These are phyloP conservation scores for Aspidoscelis tigris DNA, from an alignment of 2,113 vertebrate species.

Conservation along the genomic window DNA sequence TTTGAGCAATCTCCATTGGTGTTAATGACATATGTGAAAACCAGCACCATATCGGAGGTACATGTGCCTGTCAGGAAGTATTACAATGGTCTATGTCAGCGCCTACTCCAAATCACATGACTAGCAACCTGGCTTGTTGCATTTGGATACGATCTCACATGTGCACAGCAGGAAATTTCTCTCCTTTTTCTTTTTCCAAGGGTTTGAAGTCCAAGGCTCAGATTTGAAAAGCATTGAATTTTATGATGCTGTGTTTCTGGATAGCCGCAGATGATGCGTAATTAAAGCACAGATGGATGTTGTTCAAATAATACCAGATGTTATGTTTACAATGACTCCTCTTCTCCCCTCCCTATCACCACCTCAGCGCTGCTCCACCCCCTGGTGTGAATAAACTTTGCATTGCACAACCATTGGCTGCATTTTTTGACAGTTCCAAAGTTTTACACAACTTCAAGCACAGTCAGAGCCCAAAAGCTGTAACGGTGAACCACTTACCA, in stretches of 20 bases:
- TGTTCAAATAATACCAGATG: conserved; percentile 31
- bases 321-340: conserved; percentile 5
- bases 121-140: conserved; percentile 10
- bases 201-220: conserved; percentile 18
- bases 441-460: not conserved
- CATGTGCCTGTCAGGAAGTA: conserved; percentile 10
- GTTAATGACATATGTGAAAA: conserved; percentile 3
- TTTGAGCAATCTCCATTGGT: conserved; percentile 15
- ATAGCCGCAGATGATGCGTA: conserved; percentile 26
- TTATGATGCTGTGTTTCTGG: conserved; percentile 18
- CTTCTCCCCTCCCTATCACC: no score
- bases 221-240: conserved; percentile 8
- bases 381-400: conserved; percentile 6
- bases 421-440: not conserved
- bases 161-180: conserved; percentile 3
- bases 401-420: conserved; percentile 19
- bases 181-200: not conserved
- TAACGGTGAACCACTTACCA: not conserved
- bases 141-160: conserved; percentile 17
- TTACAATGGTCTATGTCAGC: conserved; percentile 7
- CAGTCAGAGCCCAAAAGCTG: not conserved
- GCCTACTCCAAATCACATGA: conserved; percentile 21
- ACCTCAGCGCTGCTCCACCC: not conserved
- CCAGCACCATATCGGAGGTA: not conserved
- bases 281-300: conserved; percentile 32